A percentile compares a stretch with the other conserved stretches of the same genome.
These are phyloP conservation scores for Psylliodes chrysocephalus DNA, from an alignment of 2,888 invertebrate species.

Conservation along the genomic window DNA sequence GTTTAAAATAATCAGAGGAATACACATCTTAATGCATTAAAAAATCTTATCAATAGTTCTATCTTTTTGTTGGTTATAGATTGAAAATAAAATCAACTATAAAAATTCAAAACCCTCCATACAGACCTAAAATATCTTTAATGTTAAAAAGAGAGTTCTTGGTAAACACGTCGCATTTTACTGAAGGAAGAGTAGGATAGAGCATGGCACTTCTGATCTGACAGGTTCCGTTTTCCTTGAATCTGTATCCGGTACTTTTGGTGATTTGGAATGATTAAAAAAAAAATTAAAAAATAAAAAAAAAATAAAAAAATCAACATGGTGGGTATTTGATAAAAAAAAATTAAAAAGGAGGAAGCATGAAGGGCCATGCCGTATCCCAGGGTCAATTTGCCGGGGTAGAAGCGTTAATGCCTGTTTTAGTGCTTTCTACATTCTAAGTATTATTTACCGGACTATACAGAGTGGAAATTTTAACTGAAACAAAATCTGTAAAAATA, in stretches of 20 bases:
- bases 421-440: slow-evolving; percentile 16
- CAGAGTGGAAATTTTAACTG: no score
- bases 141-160: not conserved
- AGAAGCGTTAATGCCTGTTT: slow-evolving; percentile 42
- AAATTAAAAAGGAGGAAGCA: slow-evolving; percentile 53
- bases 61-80: no score
- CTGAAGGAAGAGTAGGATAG: slow-evolving; percentile 44
- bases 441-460: slow-evolving; percentile 4
- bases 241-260: slow-evolving; percentile 42
- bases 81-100: no score
- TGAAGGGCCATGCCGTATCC: slow-evolving; percentile 64
- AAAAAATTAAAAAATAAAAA: slow-evolving; percentile 33
- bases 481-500: no score
- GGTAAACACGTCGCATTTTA: slow-evolving; percentile 14
- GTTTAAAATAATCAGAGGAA: no score
- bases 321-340: slow-evolving; percentile 20
- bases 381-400: slow-evolving; percentile 43
- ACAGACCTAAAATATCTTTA: not conserved
- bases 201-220: slow-evolving; percentile 64
- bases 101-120: not conserved
- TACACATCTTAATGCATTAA: no score
- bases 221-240: slow-evolving; percentile 61
- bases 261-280: slow-evolving; percentile 55
- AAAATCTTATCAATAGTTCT: no score
- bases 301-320: slow-evolving; percentile 19